Evolutionary conservation across 2,888 invertebrate genomes (phyloP), one percentile per base, ranked within the genome.

Genomic region (Pandemis corylana): DNA sequence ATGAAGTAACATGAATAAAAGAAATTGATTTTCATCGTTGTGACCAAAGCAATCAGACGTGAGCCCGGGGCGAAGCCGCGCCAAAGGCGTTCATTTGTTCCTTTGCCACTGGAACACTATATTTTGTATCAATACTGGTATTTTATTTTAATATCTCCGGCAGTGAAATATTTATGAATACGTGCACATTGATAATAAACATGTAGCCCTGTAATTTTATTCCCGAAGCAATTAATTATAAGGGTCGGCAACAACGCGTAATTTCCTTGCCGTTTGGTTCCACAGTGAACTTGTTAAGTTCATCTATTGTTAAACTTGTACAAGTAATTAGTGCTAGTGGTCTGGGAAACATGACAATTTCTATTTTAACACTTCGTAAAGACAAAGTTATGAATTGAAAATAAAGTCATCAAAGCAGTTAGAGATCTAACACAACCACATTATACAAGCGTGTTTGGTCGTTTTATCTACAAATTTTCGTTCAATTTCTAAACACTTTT

Each of bases 1-100:
- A 74, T 70, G 59, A 69, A 74, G 74, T 75, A 66, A 62, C 74
- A 75, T 70, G 70, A 75, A 65, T 75, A 70, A 75, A 75, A 70
- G 59, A 66, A 75, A 70, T 67, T 75, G 70, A 62, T 70, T 75
- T 70, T 62, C 70, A 67, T 51, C 66, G 53, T 66, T 66, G 69
- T 62, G 68, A 53, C 61, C 74, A 44, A 62, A 53, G 76, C 68
- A 72, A 72, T 71, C 71, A 75, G 67, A 28, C 20, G 20, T 56
- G 7, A 41, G 68, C 64, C 56, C 51, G 67, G 53, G 67, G 71
- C 42, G 56, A n/a, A 15, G 2, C 41, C 62, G 36, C 12, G 67
- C 71, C 67, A 44, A n/a, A n/a, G 59, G 75, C 68, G 46, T 63
- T 75, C 68, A 65, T 65, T 64, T 72, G 68, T 72, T 41, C 51